A percentile compares a stretch with the other conserved stretches of the same genome.
These are phyloP conservation scores for Chionis minor DNA, from an alignment of 2,113 vertebrate species.

Conservation along the genomic window DNA sequence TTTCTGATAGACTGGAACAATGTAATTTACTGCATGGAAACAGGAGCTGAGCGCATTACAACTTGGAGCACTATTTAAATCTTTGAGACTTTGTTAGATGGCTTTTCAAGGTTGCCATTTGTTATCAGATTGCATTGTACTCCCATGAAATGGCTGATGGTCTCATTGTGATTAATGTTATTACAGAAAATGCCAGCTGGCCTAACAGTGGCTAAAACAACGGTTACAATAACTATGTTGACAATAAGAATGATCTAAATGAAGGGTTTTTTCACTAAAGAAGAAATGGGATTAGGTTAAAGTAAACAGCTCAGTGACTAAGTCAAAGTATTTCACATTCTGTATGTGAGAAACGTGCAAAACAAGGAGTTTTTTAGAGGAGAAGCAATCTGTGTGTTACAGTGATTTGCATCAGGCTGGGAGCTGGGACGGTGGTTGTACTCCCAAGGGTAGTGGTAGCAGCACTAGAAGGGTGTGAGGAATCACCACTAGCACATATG, in stretches of 20 bases:
- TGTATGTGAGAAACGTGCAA: neutral
- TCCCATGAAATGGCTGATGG: neutral
- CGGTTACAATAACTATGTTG: neutral
- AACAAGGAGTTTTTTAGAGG: neutral
- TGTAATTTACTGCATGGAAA: neutral
- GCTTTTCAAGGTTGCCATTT: neutral
- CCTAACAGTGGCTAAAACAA: neutral
- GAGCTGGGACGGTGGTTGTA: neutral
- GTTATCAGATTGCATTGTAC: neutral
- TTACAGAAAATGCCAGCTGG: neutral
- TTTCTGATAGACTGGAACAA: neutral
- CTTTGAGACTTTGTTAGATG: neutral
- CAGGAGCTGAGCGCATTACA: neutral
- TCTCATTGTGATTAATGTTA: neutral
- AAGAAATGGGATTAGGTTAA: neutral
- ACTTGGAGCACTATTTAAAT: neutral
- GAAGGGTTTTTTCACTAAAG: neutral
- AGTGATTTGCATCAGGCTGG: accelerated
- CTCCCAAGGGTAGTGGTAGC: neutral
- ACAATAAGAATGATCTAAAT: neutral
- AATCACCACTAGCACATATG: no score
- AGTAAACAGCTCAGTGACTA: neutral
- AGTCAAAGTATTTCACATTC: neutral
- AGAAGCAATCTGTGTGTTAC: neutral
- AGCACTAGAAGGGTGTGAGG: neutral